These are phyloP conservation scores for Babylonia areolata DNA, from an alignment of 1,140 invertebrate species.

Conservation along the genomic window DNA sequence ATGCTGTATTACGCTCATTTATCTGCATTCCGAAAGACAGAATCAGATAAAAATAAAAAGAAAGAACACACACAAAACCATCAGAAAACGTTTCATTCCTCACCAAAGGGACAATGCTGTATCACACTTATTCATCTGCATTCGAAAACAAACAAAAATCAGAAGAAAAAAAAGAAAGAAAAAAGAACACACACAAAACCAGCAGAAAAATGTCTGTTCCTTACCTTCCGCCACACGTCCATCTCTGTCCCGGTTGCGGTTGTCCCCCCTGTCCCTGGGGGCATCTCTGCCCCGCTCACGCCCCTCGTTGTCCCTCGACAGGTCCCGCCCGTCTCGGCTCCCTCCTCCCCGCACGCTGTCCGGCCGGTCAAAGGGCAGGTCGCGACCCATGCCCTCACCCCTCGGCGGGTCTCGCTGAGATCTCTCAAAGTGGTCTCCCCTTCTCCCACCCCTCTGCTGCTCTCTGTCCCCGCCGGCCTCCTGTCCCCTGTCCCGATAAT, in stretches of 20 bases:
- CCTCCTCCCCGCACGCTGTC: background rate
- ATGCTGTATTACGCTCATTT: no score
- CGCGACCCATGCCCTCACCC: background rate
- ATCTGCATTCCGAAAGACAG: no score
- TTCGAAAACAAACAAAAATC: no score
- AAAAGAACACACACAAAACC: no score
- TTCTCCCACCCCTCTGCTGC: background rate
- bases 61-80: no score
- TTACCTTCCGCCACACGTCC: slow-evolving; percentile 3
- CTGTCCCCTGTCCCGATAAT: background rate
- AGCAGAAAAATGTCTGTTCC: no score
- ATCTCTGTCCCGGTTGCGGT: background rate
- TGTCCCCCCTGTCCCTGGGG: slow-evolving; percentile 31
- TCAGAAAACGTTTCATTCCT: no score
- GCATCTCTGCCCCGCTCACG: background rate
- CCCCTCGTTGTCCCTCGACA: slow-evolving; percentile 5
- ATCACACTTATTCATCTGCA: no score
- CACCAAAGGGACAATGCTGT: no score
- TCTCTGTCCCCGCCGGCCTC: slow-evolving; percentile 7
- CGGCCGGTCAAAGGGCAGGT: slow-evolving; percentile 5
- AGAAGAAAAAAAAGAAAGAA: no score
- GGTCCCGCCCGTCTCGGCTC: slow-evolving; percentile 26
- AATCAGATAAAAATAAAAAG: no score
- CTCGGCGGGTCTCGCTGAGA: background rate
- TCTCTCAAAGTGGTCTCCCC: slow-evolving; percentile 19